Evolutionary conservation across 1,140 invertebrate species (phyloP).

Genomic region (Cydia fagiglandana): DNA sequence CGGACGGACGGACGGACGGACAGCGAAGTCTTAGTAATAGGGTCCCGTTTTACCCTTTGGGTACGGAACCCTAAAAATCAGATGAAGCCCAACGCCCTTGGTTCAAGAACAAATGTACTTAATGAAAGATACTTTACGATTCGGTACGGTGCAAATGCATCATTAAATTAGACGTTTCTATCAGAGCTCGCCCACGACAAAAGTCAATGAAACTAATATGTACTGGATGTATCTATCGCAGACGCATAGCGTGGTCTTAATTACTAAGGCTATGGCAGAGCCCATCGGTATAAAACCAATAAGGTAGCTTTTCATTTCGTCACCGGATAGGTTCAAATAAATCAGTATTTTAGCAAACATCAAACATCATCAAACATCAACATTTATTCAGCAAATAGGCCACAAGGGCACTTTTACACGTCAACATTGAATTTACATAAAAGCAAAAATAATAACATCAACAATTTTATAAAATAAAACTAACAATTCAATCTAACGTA

Average conservation of each 20-base stretch:
- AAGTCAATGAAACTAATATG: background rate
- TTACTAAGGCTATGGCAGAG: background rate
- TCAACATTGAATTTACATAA: no score
- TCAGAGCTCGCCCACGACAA: constrained; percentile 3
- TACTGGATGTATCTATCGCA: constrained; percentile 1
- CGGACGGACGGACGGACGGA: no score
- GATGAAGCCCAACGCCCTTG: background rate
- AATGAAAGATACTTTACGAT: background rate
- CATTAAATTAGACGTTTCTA: constrained; percentile 6
- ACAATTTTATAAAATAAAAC: no score
- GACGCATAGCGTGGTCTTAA: constrained; percentile 10
- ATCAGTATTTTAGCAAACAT: no score
- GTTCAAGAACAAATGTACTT: background rate
- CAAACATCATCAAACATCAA: no score
- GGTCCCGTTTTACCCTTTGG: no score
- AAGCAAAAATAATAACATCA: no score
- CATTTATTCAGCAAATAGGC: no score
- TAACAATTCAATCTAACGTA: no score
- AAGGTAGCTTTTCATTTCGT: background rate
- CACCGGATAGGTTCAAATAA: background rate
- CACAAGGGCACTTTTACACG: no score
- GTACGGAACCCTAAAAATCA: background rate
- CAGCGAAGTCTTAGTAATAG: no score
- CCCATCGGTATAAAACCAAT: background rate
- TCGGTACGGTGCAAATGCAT: background rate